phyloP scores from a whole-genome alignment of 2,888 invertebrate genomes.

The Deilephila porcellus region DNA sequence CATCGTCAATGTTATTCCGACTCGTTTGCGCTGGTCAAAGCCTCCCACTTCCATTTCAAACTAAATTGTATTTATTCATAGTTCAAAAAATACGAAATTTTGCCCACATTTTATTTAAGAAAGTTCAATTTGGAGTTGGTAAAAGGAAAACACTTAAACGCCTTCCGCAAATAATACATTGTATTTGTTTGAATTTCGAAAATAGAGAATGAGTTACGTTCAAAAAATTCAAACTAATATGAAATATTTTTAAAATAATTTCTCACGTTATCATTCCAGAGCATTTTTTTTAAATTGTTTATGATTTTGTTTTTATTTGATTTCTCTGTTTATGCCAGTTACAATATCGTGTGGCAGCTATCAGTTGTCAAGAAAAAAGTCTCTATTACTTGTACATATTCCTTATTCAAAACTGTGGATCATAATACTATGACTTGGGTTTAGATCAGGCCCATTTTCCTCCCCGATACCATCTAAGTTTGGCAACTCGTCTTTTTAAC shows the following conservation, averaged over 20 bases:
- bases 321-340: too few species aligned
- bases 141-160: not conserved
- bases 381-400: not conserved
- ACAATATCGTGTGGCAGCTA: too few species aligned
- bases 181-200: not conserved
- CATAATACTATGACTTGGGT: constrained; percentile 43
- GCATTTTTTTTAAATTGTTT: too few species aligned
- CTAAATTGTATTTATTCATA: constrained; percentile 33
- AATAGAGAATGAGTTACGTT: too few species aligned
- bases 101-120: constrained; percentile 30
- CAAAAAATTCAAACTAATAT: too few species aligned
- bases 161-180: not conserved
- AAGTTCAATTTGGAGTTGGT: not conserved
- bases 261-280: too few species aligned
- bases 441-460: constrained; percentile 47
- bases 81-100: constrained; percentile 35
- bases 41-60: constrained; percentile 41
- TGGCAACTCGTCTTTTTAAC: constrained; percentile 76
- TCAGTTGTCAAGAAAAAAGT: too few species aligned
- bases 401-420: constrained; percentile 50
- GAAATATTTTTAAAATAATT: too few species aligned
- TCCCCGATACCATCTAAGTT: constrained; percentile 68
- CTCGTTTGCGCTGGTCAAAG: constrained; percentile 38
- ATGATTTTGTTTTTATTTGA: too few species aligned
- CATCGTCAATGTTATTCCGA: constrained; percentile 46